These are phyloP conservation scores for Catharus ustulatus DNA, from an alignment of 2,797 vertebrate species.

Conservation along the genomic window DNA sequence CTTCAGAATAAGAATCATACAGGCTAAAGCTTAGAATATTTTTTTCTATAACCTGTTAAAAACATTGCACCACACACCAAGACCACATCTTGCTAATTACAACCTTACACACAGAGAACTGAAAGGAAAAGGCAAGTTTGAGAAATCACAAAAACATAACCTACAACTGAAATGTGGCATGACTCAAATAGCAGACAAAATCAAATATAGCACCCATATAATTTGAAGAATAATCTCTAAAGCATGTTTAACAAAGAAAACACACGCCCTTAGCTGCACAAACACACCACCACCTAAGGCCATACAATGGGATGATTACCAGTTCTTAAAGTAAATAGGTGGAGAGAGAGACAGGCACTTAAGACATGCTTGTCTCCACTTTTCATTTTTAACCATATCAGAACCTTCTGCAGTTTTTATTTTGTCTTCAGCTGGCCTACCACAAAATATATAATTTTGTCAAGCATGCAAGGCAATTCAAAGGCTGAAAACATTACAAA, in stretches of 20 bases:
- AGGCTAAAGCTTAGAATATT: not conserved
- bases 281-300: constrained; percentile 18
- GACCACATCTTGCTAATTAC: not conserved
- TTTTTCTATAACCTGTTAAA: not conserved
- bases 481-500: not conserved
- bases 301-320: not conserved
- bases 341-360: not conserved
- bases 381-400: constrained; percentile 10
- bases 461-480: not conserved
- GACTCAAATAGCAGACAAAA: not conserved
- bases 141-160: not conserved
- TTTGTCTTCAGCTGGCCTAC: not conserved
- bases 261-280: constrained; percentile 26
- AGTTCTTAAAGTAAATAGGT: constrained; percentile 23
- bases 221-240: not conserved
- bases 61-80: not conserved
- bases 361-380: not conserved
- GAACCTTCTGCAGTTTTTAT: not conserved
- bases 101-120: not conserved
- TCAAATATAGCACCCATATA: not conserved
- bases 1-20: not conserved
- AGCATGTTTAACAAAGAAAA: not conserved
- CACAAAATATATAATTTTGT: not conserved
- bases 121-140: not conserved
- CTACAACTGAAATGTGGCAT: not conserved